These are phyloP conservation scores for Bugulina stolonifera DNA, from an alignment of 2,888 invertebrate genomes.

Conservation along the genomic window DNA sequence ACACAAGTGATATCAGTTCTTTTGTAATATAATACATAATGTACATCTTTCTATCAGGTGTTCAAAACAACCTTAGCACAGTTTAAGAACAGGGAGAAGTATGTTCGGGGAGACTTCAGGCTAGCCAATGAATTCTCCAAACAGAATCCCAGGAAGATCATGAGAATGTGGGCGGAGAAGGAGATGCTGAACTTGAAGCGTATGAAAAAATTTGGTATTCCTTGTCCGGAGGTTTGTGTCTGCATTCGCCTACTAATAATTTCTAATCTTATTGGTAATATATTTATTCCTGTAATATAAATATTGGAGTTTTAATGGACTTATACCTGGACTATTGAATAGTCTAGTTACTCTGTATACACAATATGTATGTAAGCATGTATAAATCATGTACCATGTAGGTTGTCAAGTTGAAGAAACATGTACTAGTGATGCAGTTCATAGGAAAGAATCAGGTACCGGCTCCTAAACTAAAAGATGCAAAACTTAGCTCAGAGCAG, in stretches of 20 bases:
- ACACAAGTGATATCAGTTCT: too few relatives aligned
- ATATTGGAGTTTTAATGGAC: too few relatives aligned
- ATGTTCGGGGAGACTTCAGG: slow-evolving; percentile 60
- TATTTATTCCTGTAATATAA: too few relatives aligned
- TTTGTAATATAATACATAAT: too few relatives aligned
- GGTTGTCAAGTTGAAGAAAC: slow-evolving; percentile 57
- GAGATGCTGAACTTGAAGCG: slow-evolving; percentile 59
- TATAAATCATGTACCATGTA: too few relatives aligned
- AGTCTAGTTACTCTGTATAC: too few relatives aligned
- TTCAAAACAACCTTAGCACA: slow-evolving; percentile 61
- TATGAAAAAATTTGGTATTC: slow-evolving; percentile 55
- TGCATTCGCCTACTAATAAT: too few relatives aligned
- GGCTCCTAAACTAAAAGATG: slow-evolving; percentile 59
- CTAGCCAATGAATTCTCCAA: slow-evolving; percentile 56
- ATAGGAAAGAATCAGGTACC: slow-evolving; percentile 57
- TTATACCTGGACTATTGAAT: too few relatives aligned
- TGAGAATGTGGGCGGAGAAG: slow-evolving; percentile 62
- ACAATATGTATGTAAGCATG: too few relatives aligned
- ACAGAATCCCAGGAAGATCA: slow-evolving; percentile 58
- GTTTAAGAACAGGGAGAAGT: slow-evolving; percentile 59
- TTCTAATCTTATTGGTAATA: too few relatives aligned
- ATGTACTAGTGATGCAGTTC: slow-evolving; percentile 60
- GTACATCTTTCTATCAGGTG: slow-evolving; percentile 34
- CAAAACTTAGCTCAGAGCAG: slow-evolving; percentile 50
- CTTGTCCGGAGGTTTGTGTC: slow-evolving; percentile 53